Evolutionary conservation across 2,113 vertebrate species (phyloP).

Genomic region (Australoheros scitulus): DNA sequence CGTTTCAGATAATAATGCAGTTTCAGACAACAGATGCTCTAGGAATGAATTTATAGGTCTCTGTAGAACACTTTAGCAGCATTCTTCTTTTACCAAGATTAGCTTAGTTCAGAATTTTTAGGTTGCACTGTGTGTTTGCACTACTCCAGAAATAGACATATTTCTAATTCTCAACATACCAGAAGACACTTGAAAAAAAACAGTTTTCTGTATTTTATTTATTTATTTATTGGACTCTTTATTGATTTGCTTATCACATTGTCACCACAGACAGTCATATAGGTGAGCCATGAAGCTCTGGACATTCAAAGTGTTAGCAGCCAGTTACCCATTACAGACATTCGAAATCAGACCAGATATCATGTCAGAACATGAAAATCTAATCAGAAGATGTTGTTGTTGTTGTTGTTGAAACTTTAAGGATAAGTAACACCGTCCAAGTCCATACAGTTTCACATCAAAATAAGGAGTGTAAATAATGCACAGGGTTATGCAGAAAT

Average conservation of each 20-base stretch:
- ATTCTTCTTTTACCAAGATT: neutral
- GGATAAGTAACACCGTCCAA: neutral
- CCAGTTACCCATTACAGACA: neutral
- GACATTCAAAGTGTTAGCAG: neutral
- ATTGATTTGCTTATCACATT: neutral
- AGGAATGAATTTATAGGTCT: conserved; percentile 18
- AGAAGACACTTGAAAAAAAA: neutral
- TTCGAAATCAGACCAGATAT: neutral
- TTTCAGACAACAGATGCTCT: conserved; percentile 10
- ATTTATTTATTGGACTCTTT: neutral
- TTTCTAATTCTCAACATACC: neutral
- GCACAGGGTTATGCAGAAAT: neutral
- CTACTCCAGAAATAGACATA: neutral
- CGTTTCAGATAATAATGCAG: neutral
- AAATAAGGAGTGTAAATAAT: neutral
- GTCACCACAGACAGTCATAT: neutral
- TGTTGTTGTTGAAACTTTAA: neutral
- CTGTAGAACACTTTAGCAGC: neutral
- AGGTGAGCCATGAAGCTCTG: neutral
- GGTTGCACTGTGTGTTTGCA: neutral
- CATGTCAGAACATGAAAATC: neutral
- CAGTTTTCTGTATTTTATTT: neutral
- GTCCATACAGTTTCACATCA: neutral
- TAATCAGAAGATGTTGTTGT: neutral
- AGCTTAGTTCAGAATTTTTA: neutral